These are phyloP conservation scores for Dolichoris vasculosae DNA, from an alignment of 1,140 invertebrate genomes.

Conservation along the genomic window DNA sequence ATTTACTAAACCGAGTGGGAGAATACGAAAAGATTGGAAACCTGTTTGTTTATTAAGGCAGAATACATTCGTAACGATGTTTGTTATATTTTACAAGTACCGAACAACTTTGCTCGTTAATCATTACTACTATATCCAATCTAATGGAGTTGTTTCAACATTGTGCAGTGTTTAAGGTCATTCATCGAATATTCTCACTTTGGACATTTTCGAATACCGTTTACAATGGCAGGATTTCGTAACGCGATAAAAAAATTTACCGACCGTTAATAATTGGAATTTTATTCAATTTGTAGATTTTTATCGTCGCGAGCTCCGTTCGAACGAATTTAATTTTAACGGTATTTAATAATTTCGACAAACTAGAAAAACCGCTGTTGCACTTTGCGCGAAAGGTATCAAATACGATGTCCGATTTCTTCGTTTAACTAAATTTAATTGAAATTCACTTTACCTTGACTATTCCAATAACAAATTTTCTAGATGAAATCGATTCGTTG, in stretches of 20 bases:
- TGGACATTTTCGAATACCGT: background rate
- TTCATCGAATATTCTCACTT: too few relatives aligned
- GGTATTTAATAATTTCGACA: too few relatives aligned
- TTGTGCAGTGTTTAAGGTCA: too few relatives aligned
- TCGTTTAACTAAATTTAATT: background rate
- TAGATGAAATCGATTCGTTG: background rate
- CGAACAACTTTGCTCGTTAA: background rate
- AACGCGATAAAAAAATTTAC: background rate
- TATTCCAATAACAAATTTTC: background rate
- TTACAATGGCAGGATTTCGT: background rate
- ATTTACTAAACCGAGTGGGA: background rate
- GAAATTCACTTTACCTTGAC: background rate
- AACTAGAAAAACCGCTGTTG: too few relatives aligned
- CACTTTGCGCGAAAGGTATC: too few relatives aligned
- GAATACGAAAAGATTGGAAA: background rate
- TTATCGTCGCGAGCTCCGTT: too few relatives aligned
- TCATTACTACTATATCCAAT: background rate
- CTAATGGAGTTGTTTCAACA: background rate
- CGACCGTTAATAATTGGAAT: background rate
- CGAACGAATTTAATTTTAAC: too few relatives aligned
- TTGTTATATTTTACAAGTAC: background rate
- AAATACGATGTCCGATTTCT: too few relatives aligned
- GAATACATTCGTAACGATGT: background rate
- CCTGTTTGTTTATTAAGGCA: background rate
- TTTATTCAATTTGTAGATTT: background rate